Conservation (phyloP, 1,140 invertebrate genomes). For the Drosophila ambigua region DNA sequence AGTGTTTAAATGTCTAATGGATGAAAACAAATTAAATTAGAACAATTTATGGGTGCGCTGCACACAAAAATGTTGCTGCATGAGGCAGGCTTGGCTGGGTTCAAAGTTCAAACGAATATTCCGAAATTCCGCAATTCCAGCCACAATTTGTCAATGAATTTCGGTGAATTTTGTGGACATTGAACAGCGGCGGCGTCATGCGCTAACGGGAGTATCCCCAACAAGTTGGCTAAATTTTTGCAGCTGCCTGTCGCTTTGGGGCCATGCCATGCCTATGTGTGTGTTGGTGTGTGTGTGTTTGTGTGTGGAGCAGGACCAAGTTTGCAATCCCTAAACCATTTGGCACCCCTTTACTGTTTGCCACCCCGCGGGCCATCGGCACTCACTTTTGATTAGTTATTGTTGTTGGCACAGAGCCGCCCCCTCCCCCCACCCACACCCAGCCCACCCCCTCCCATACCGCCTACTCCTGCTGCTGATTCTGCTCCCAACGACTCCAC, state of each 20-base stretch:
- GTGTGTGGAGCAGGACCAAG: slow-evolving; percentile 37
- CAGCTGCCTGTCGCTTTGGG: slow-evolving; percentile 23
- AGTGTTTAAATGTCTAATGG: too few species aligned
- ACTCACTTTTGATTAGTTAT: slow-evolving; percentile 68
- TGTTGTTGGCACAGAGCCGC: slow-evolving; percentile 34
- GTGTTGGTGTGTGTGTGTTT: slow-evolving; percentile 14
- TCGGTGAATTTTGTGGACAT: too few species aligned
- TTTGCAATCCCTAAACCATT: slow-evolving; percentile 51
- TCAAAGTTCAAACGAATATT: too few species aligned
- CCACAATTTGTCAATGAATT: neutral
- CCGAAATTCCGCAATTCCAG: too few species aligned
- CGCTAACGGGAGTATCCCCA: neutral
- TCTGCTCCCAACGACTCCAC: neutral
- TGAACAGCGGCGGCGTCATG: neutral
- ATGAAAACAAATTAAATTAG: too few species aligned
- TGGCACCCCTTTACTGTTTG: neutral
- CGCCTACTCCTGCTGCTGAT: neutral
- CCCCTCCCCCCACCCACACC: neutral
- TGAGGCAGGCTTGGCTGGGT: too few species aligned
- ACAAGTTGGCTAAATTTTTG: slow-evolving; percentile 35
- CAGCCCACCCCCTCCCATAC: too few species aligned
- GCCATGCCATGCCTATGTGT: slow-evolving; percentile 15
- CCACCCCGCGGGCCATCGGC: slow-evolving; percentile 5
- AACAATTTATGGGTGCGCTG: too few species aligned
- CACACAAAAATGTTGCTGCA: too few species aligned